phyloP scores from a whole-genome alignment of 2,797 vertebrate genomes.

The Phataginus tetradactyla region DNA sequence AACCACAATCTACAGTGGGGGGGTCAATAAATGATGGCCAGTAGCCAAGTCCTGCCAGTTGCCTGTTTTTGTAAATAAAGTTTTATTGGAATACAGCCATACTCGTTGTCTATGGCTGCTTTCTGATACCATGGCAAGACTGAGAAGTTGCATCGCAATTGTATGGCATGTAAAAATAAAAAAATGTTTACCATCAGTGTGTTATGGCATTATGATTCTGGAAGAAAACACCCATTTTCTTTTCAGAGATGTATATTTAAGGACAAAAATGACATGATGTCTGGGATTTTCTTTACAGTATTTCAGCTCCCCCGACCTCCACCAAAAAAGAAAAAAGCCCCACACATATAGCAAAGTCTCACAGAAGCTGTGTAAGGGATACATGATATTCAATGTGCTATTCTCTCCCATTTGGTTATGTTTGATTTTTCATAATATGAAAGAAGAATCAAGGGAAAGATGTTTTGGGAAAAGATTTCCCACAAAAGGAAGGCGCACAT shows the following conservation, averaged over 20 bases:
- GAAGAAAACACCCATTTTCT: neutral
- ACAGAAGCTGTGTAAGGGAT: neutral
- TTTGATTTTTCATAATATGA: neutral
- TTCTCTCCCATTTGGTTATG: neutral
- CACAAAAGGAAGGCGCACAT: neutral
- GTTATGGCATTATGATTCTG: neutral
- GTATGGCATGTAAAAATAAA: neutral
- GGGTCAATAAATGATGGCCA: neutral
- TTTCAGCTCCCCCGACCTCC: neutral
- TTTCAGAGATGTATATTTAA: neutral
- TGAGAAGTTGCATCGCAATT: neutral
- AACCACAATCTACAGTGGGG: neutral
- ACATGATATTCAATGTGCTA: neutral
- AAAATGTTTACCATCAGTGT: neutral
- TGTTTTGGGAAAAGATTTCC: neutral
- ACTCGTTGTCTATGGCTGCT: neutral
- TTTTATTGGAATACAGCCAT: neutral
- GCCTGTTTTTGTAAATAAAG: neutral
- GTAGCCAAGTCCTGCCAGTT: neutral
- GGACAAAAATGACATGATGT: neutral
- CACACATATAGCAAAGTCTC: neutral
- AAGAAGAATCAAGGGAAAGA: neutral
- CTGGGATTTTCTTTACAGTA: neutral
- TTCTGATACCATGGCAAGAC: neutral
- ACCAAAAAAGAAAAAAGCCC: neutral